These are phyloP conservation scores for Leuctra nigra DNA, from an alignment of 2,888 invertebrate species.

Conservation along the genomic window DNA sequence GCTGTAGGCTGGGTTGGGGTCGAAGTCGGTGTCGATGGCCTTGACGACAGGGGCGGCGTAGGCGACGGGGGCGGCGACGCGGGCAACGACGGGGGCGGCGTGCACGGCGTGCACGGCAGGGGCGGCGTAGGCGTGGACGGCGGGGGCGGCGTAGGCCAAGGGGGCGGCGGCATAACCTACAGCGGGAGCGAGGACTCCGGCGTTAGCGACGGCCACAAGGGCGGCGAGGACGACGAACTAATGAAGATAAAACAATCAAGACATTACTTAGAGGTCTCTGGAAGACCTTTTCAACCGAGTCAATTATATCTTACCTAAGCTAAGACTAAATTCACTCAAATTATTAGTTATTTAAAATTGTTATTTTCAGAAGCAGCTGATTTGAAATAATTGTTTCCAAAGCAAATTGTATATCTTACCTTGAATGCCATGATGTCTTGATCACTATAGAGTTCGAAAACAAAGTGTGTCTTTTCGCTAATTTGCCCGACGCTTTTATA, in stretches of 20 bases:
- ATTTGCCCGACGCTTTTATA: constrained; percentile 1
- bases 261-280: too few species aligned
- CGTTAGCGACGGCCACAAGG: constrained; percentile 27
- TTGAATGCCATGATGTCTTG: constrained; percentile 17
- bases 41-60: constrained; percentile 20
- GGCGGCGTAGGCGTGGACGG: neutral
- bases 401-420: constrained; percentile 9
- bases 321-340: neutral
- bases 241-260: too few species aligned
- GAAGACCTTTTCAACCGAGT: too few species aligned
- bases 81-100: constrained; percentile 5
- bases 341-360: too few species aligned
- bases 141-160: constrained; percentile 9
- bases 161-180: constrained; percentile 8
- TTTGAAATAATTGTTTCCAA: too few species aligned
- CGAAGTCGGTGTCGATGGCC: constrained; percentile 28
- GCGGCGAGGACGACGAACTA: constrained; percentile 27
- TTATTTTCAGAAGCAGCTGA: too few species aligned
- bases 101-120: neutral
- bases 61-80: constrained; percentile 21
- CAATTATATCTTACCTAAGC: neutral
- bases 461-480: neutral
- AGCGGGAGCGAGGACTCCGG: constrained; percentile 22
- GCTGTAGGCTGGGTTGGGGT: constrained; percentile 29
- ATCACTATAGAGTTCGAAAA: neutral